Percentiles rank a stretch among this genome's conserved stretches.
Conservation (phyloP, 2,888 invertebrate species). For the Ochropleura leucogaster region DNA sequence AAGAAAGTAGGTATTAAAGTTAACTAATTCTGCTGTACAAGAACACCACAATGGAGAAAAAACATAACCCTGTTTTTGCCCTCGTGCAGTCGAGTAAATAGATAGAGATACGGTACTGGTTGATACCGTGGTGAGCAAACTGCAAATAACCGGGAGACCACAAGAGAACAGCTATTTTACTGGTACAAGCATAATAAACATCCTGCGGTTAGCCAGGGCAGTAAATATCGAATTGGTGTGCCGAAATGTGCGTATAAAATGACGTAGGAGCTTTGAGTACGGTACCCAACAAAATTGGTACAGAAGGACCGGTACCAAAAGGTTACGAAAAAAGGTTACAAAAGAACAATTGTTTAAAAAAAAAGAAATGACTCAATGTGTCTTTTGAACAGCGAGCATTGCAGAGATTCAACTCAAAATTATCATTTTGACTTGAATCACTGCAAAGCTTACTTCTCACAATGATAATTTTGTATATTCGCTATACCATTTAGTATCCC, state of each 20-base stretch:
- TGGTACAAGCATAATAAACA: slow-evolving; percentile 36
- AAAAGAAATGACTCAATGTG: too few species aligned
- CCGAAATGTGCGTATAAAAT: slow-evolving; percentile 45
- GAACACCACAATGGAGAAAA: too few species aligned
- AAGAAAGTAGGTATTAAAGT: background rate
- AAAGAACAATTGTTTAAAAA: too few species aligned
- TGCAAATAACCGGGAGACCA: background rate
- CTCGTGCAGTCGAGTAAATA: background rate
- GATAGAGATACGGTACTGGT: background rate
- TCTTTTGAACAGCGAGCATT: too few species aligned
- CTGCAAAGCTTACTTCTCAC: too few species aligned
- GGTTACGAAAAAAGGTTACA: too few species aligned
- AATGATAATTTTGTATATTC: too few species aligned
- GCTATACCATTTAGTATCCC: too few species aligned
- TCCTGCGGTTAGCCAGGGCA: slow-evolving; percentile 25
- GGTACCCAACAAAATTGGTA: background rate
- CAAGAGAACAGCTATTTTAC: background rate
- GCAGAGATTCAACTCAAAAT: too few species aligned
- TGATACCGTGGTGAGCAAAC: background rate
- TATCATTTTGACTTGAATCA: too few species aligned
- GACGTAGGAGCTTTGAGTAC: slow-evolving; percentile 29
- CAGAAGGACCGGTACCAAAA: slow-evolving; percentile 29
- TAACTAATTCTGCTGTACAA: background rate
- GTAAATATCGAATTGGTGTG: slow-evolving; percentile 39
- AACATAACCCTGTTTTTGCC: background rate